Conservation (phyloP, 2,113 vertebrate genomes). For the Pomatorhinus ruficollis region DNA sequence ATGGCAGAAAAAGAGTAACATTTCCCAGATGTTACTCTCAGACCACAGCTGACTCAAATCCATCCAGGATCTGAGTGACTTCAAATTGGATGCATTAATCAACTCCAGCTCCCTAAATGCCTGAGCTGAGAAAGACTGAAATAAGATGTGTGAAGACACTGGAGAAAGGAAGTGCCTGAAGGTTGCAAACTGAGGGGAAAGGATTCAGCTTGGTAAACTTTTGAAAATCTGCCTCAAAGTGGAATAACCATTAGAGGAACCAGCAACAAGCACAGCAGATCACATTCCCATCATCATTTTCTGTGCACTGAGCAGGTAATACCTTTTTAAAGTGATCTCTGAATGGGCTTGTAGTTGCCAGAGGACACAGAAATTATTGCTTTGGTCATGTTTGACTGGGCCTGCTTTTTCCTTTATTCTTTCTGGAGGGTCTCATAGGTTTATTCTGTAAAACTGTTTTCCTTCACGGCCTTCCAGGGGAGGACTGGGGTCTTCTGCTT, state of each 20-base stretch:
- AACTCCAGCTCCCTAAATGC: background rate
- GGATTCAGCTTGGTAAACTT: background rate
- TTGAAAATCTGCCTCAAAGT: background rate
- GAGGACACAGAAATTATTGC: slow-evolving; percentile 13
- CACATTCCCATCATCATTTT: background rate
- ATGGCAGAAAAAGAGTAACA: background rate
- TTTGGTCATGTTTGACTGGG: background rate
- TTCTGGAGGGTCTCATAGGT: background rate
- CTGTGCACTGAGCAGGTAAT: background rate
- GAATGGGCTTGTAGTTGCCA: background rate
- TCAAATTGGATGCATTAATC: background rate
- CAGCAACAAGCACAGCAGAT: background rate
- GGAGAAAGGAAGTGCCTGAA: background rate
- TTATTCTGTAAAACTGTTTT: background rate
- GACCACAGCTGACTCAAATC: background rate
- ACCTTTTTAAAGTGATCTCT: background rate
- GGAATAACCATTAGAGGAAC: background rate
- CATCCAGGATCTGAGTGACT: background rate
- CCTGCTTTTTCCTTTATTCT: background rate
- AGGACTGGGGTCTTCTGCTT: background rate
- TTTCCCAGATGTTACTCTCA: background rate
- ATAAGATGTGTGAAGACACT: background rate
- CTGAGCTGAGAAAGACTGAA: background rate
- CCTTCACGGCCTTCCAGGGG: background rate
- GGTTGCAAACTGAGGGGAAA: background rate